Evolutionary conservation across 2,113 vertebrate genomes (phyloP), one percentile per base, ranked within the genome.

Genomic region (Pygoscelis adeliae): DNA sequence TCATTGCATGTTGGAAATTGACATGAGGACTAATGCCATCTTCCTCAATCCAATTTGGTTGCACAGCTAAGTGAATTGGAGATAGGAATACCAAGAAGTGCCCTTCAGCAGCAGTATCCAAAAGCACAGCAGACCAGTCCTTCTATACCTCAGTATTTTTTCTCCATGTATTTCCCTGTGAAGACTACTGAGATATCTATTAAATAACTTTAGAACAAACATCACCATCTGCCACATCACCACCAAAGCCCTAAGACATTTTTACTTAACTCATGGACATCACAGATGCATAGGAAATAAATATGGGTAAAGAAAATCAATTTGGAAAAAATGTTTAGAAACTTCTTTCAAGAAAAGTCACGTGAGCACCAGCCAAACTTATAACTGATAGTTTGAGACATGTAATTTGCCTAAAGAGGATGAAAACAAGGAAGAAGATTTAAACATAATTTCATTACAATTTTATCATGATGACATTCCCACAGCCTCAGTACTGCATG

Each of bases 301-400:
- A 94, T 83, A 87, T 63, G 34, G 10, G 42, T 59, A 87, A 95
- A 87, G 83, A 82, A 93, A 96, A 95, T 58, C 9, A 91, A 49
- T 80, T 61, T 94, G 34, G 55, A 71, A 87, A 90, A 80, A 65
- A 56, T 71, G 50, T 91, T 92, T 82, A 80, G 95, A 94, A 97
- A 89, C 27, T 73, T 62, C 27, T 81, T 90, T 92, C 40, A 83
- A 63, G 56, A 84, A 90, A 92, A 94, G 79, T 84, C 58, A n/a
- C 87, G 62, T 89, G 82, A 95, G 25, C 72, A 89, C 52, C 71
- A 96, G 67, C 52, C 81, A 95, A 96, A 93, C 20, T 78, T 90
- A 20, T 73, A 96, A 90, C 56, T 89, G 87, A 94, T 66, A 97
- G 81, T 92, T 72, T 79, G 56, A 94, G 83, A 91, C 74, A 79